phyloP scores from a whole-genome alignment of 2,113 vertebrate genomes.

The Neotoma lepida region DNA sequence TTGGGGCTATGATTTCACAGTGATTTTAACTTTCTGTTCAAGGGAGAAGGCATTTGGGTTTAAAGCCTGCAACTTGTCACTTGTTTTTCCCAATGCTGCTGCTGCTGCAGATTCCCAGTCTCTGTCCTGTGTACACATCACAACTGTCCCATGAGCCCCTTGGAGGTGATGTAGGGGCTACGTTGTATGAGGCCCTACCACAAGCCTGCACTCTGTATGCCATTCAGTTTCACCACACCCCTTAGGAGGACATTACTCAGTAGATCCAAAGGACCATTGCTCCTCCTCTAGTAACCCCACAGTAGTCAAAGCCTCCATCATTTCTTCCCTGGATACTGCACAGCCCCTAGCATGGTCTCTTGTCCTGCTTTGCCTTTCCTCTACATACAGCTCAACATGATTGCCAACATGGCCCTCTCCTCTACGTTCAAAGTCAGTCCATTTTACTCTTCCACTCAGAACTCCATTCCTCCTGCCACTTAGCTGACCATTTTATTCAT shows the following conservation, averaged over 20 bases:
- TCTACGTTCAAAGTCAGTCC: neutral
- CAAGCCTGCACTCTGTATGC: neutral
- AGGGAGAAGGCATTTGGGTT: neutral
- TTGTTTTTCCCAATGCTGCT: neutral
- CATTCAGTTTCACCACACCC: too few relatives aligned
- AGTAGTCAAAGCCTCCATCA: neutral
- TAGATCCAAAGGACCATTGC: neutral
- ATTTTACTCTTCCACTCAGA: neutral
- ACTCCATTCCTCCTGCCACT: fast-evolving
- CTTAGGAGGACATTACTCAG: neutral
- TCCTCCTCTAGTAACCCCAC: neutral
- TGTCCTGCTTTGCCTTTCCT: neutral
- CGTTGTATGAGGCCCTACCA: neutral
- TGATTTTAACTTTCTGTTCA: neutral
- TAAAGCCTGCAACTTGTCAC: neutral
- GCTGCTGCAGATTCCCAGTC: neutral
- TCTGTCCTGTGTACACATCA: neutral
- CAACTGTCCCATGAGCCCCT: neutral
- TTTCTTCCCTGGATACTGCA: neutral
- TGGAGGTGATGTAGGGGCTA: too few relatives aligned
- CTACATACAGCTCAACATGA: neutral
- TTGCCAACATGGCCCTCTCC: neutral
- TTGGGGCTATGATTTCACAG: neutral
- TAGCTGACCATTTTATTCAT: neutral
- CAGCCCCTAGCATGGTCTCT: neutral